Conservation (phyloP, 2,113 vertebrate species). For the Phalacrocorax brasilianus region DNA sequence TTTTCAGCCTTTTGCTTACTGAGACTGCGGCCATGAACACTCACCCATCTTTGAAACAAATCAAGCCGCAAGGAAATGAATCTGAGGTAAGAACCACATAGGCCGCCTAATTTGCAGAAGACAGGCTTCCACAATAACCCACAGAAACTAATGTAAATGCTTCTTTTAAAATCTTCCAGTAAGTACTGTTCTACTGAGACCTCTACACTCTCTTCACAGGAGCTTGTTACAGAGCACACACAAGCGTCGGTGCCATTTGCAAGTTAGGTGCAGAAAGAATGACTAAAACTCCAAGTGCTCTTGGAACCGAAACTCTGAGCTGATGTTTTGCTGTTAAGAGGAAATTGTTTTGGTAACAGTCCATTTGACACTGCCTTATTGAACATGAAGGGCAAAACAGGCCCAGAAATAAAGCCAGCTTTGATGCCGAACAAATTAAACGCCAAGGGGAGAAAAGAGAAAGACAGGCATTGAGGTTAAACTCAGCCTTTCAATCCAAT, state of each 20-base stretch:
- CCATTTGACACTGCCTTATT: not conserved
- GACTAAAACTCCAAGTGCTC: not conserved
- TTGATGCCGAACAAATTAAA: not conserved
- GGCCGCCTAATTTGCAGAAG: not conserved
- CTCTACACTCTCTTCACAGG: not conserved
- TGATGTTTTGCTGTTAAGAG: not conserved
- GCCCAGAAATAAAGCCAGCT: not conserved
- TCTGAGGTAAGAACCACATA: not conserved
- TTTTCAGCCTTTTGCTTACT: not conserved
- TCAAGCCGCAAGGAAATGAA: not conserved
- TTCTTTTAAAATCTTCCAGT: not conserved
- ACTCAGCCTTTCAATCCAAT: not conserved
- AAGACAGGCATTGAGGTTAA: not conserved
- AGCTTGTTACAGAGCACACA: not conserved
- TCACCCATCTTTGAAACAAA: not conserved
- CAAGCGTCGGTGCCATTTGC: too few relatives aligned
- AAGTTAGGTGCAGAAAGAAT: not conserved
- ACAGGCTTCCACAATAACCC: not conserved
- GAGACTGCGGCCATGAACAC: accelerated
- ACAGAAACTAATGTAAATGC: not conserved
- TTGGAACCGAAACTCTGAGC: not conserved
- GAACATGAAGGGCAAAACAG: not conserved
- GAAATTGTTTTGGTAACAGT: not conserved
- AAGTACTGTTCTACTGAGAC: not conserved
- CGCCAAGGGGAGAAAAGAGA: not conserved